A percentile compares a stretch with the other conserved stretches of the same genome.
phyloP scores from a whole-genome alignment of 2,888 invertebrate genomes.

The Mesorhabditis spiculigera region DNA sequence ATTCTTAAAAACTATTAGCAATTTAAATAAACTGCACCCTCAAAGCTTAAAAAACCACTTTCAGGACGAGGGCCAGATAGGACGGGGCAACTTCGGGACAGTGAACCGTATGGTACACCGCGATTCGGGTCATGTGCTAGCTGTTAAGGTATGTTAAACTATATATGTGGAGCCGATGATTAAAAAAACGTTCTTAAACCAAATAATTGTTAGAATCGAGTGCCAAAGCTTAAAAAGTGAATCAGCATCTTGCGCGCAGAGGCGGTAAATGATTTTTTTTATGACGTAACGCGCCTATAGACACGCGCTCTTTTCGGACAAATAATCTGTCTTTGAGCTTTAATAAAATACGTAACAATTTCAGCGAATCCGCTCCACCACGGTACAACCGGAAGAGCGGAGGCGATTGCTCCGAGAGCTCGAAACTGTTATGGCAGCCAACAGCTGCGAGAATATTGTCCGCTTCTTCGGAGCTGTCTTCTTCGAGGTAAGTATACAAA shows the following conservation, averaged over 20 bases:
- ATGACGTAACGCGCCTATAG: background rate
- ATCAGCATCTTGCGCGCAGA: too few species aligned
- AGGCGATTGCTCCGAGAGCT: slow-evolving; percentile 61
- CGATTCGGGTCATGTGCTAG: slow-evolving; percentile 77
- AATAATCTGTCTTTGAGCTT: background rate
- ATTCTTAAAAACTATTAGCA: too few species aligned
- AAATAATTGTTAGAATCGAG: background rate
- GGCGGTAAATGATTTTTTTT: too few species aligned
- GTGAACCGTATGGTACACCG: slow-evolving; percentile 67
- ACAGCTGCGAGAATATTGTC: slow-evolving; percentile 62
- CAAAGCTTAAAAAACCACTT: background rate
- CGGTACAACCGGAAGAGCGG: slow-evolving; percentile 60
- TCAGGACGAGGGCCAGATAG: slow-evolving; percentile 58
- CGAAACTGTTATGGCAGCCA: slow-evolving; percentile 61
- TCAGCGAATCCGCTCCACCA: slow-evolving; percentile 62
- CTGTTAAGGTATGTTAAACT: slow-evolving; percentile 72
- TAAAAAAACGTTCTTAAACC: background rate
- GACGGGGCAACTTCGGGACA: slow-evolving; percentile 70
- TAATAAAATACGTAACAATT: slow-evolving; percentile 14
- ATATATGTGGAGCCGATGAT: background rate
- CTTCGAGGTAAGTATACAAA: slow-evolving; percentile 73
- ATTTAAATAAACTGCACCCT: too few species aligned
- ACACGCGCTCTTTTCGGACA: background rate
- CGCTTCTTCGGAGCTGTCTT: slow-evolving; percentile 97
- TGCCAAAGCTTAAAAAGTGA: background rate